Base-by-base conservation (phyloP, 2,797 vertebrate species). In the Rhodeus uyekii region DNA sequence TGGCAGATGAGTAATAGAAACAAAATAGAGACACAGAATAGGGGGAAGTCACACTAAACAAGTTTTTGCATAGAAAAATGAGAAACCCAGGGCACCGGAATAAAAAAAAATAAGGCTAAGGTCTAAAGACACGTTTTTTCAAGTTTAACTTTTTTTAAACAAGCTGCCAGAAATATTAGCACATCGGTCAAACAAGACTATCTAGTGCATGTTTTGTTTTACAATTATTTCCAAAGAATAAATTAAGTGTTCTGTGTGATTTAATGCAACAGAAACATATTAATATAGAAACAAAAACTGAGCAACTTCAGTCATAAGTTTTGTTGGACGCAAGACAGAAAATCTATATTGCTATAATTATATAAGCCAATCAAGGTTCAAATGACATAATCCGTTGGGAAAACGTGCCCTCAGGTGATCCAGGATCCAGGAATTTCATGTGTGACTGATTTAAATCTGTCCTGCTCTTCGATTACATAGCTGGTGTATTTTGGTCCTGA, bases 401-500 rank as follows among this genome's bases (percentile, higher is more conserved):
- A 64, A 72, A 16, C 53, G 19, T 64, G 55, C 10, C 14, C 58
- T 34, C n/a, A n/a, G n/a, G n/a, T n/a, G n/a, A n/a, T n/a, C n/a
- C n/a, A n/a, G n/a, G 64, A 16, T 22, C 42, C 42, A 48, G 42
- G 19, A 61, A 44, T 60, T 71, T 58, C 67, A 71, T 7, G 32
- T 22, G 44, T 74, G 14, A 65, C 6, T 74, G 69, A 81, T 81
- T 81, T 53, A 53, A 81, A 38, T 72, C 55, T 16, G 60, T 29
- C 16, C 71, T 12, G 46, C 1, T 39, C 46, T 81, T 75, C 5
- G 19, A 55, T 44, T 53, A 64, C 60, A 81, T 55, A 42, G 48
- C 46, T 67, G 71, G 36, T 81, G 65, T 75, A 75, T 75, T 81
- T 75, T 67, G 24, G 71, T 75, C 27, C 19, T 4, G 9, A 65